Evolutionary conservation across 2,797 vertebrate species (phyloP), one percentile per base, ranked within the genome.

Genomic region (Ispidina lecontei): DNA sequence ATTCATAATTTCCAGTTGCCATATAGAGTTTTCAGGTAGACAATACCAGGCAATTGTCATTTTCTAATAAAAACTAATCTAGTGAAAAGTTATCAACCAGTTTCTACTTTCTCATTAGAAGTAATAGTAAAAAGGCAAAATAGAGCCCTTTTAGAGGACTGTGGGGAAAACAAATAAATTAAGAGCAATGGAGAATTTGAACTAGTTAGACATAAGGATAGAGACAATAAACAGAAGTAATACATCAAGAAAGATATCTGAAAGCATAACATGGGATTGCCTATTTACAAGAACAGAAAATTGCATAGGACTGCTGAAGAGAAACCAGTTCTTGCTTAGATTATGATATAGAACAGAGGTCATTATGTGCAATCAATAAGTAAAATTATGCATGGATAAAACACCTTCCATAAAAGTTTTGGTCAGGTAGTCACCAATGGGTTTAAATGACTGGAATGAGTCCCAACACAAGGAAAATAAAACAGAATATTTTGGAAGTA

Each of bases 61-160:
- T 86, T 94, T 86, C 73, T 89, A 83, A 95, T 91, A 59, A 95
- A 95, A 78, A 12, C 28, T 60, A 59, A 84, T 91, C 47, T 35
- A 54, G 21, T 31, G 76, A 78, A 90, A 90, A 63, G 23, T 79
- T 89, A 91, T 84, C 59, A 93, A 35, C 31, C 47, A 28, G 11
- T 69, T 89, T 91, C 70, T 84, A 29, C 73, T 87, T 62, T 89
- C 63, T 87, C 39, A 67, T 90, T 92, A 90, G 28, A 90, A 73
- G 37, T 10, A 81, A 75, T 67, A 86, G 86, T 41, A 89, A 92
- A 83, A 81, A 84, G 25, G 33, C 31, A 90, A 93, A 94, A 14
- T 56, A 91, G 25, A 70, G 44, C 14, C 9, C 18, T 83, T 37
- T 67, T 35, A 92, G 23, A 88, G 18, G 22, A 39, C 75, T 18